Base-by-base conservation (phyloP, 1,140 invertebrate genomes). In the Drosophila melanica region DNA sequence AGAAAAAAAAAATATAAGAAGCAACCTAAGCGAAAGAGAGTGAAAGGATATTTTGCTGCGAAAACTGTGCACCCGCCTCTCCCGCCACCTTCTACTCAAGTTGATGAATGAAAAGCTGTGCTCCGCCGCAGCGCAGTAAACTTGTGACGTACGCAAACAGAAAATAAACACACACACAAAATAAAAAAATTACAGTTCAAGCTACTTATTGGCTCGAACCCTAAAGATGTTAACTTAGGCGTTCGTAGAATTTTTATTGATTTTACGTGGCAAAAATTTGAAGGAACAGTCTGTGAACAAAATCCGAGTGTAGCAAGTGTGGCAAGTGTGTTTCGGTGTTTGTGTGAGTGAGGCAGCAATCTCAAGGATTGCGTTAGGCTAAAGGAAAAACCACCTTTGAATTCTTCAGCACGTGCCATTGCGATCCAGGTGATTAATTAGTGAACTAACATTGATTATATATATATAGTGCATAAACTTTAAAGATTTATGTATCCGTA, bases 371-470 rank as follows among this genome's bases (percentile, higher is more conserved):
- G 71, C 58, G n/a, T 54, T 50, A 58, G 37, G 18, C 39, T 42
- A 76, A 68, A 67, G 35, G 18, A 27, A 27, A 50, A 76, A 16
- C 63, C 39, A 42, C 73, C 60, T 79, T 78, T 86, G 84, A 90
- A 91, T 90, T 91, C 90, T 91, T 91, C 90, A 80, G 70, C 84
- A 86, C 81, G 90, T 91, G 90, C 84, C 90, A 91, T 90, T 86
- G 71, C 75, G 77, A 90, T 91, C 90, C 90, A 91, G 90, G 90
- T 91, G 79, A 80, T 81, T 91, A 71, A 53, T 54, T 60, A 55
- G 35, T 68, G 58, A 33, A 39, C 20, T 39, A 59, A 50, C 33
- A 3, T 50, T 41, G 27, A 27, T 27, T 27, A 7, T 27, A 27
- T 27, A 27, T 27, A 5, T 23, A 23, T 27, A 27, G 27, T 27